A percentile compares a stretch with the other conserved stretches of the same genome.
Conservation (phyloP, 2,797 vertebrate species). For the Tapirus indicus region DNA sequence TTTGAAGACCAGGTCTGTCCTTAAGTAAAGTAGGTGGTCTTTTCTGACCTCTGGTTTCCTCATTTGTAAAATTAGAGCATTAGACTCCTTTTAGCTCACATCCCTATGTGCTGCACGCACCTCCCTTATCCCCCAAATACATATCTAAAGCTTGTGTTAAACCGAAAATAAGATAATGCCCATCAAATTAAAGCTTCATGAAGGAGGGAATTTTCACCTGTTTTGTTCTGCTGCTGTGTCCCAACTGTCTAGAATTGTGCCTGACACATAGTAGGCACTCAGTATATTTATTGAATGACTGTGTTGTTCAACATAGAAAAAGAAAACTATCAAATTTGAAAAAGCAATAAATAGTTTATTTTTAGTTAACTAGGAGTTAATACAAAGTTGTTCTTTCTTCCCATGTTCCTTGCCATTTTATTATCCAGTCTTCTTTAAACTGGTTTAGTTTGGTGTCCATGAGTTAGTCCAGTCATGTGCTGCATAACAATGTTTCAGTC, state of each 20-base stretch:
- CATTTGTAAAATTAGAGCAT: neutral
- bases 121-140: neutral
- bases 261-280: neutral
- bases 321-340: neutral
- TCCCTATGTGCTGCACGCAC: neutral
- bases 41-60: constrained; percentile 21
- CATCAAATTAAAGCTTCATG: neutral
- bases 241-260: neutral
- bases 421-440: neutral
- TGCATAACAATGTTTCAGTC: no score
- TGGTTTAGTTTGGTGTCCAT: neutral
- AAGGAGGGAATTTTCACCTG: neutral
- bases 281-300: neutral
- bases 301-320: neutral
- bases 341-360: neutral
- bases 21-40: neutral
- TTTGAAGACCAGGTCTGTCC: neutral
- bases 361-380: neutral
- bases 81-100: neutral
- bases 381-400: neutral
- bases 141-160: neutral
- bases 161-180: neutral
- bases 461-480: neutral
- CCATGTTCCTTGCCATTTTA: neutral
- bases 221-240: neutral